phyloP scores from a whole-genome alignment of 2,113 vertebrate species.

The Melanerpes aurifrons region DNA sequence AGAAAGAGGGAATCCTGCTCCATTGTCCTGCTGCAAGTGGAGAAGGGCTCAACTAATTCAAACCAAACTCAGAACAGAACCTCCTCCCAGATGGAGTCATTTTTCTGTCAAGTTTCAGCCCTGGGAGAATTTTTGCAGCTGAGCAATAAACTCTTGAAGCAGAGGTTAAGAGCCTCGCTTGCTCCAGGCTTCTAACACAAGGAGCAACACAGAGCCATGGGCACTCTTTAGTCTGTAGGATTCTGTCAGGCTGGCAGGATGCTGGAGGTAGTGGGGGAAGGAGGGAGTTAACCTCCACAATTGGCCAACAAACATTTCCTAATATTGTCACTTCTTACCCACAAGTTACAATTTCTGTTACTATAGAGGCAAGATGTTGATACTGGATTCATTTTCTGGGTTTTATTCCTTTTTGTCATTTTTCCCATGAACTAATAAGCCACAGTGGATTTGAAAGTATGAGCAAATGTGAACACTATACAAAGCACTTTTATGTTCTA shows the following conservation, averaged over 20 bases:
- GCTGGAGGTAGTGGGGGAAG: background rate
- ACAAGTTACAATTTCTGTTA: slow-evolving; percentile 72
- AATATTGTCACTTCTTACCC: slow-evolving; percentile 63
- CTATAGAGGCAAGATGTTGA: slow-evolving; percentile 77
- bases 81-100: slow-evolving; percentile 35
- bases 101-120: slow-evolving; percentile 60
- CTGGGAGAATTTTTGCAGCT: slow-evolving; percentile 68
- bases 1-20: slow-evolving; percentile 30
- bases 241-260: background rate
- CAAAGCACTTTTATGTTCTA: slow-evolving; percentile 75
- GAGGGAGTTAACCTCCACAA: slow-evolving; percentile 34
- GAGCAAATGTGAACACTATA: slow-evolving; percentile 68
- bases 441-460: slow-evolving; percentile 75
- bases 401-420: slow-evolving; percentile 77
- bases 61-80: slow-evolving; percentile 66
- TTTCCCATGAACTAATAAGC: slow-evolving; percentile 82
- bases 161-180: slow-evolving; percentile 1
- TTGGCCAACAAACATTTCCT: slow-evolving; percentile 48
- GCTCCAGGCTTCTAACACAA: background rate
- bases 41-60: slow-evolving; percentile 56
- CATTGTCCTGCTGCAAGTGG: slow-evolving; percentile 47
- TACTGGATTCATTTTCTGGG: slow-evolving; percentile 74
- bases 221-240: background rate
- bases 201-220: background rate
- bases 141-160: slow-evolving; percentile 57